Base-by-base conservation (phyloP, 2,113 vertebrate genomes). In the Climacteris rufus region DNA sequence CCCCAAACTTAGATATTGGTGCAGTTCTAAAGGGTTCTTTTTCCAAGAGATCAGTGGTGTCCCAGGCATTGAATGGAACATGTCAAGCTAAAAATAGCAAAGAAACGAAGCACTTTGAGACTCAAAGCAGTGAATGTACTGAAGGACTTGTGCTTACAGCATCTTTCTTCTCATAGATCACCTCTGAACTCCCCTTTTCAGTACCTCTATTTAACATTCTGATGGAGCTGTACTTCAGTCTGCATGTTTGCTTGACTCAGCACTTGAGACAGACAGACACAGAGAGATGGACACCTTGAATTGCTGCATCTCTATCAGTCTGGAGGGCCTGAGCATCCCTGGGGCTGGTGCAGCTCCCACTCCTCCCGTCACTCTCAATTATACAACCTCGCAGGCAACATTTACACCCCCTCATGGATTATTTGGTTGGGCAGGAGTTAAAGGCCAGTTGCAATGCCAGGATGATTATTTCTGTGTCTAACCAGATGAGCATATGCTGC, bases 1-100 rank as follows among this genome's bases (percentile, higher is more conserved):
- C 0, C 4, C 21, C 37, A 49, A 70, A 40, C 4, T 16, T 12
- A 11, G 6, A 10, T 18, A 74, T 2, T 13, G 6, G 8, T 54
- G 50, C 23, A 8, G 14, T 11, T 88, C 33, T 42, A 66, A 81
- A 47, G 7, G 10, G 11, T 16, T 68, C 2, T 63, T 94, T 60
- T 74, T 27, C 37, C 54, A 80, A 76, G 57, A 80, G 25, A 39
- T 56, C 23, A 35, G 35, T 24, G 33, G 15, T 56, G 44, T 42
- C 30, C 35, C 45, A 18, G 39, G 76, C 27, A 69, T 25, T 5
- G 6, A 61, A 83, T 66, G 52, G 79, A 90, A 35, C 25, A 21
- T 2, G 10, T 22, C 3, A 9, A 31, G 20, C 49, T 52, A 15
- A 52, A 83, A 88, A 1, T 14, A 92, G 35, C 27, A 83, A 40